A percentile compares a stretch with the other conserved stretches of the same genome.
These are phyloP conservation scores for Aptenodytes forsteri DNA, from an alignment of 2,113 vertebrate genomes.

Conservation along the genomic window DNA sequence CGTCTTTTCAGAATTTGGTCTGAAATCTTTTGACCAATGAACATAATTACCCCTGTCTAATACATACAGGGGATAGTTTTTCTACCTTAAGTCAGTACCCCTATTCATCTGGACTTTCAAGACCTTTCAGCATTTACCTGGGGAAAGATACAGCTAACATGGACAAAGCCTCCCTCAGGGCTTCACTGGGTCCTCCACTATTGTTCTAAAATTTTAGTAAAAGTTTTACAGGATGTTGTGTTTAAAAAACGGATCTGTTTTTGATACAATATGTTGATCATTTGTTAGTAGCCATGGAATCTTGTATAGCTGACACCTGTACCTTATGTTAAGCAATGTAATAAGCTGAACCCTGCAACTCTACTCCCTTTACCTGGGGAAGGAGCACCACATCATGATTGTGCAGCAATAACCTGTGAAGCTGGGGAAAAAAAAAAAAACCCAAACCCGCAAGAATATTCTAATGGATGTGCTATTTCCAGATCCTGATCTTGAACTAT, in stretches of 20 bases:
- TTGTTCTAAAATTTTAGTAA: not conserved
- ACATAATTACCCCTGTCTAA: not conserved
- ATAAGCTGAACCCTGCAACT: not conserved
- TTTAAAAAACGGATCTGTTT: not conserved
- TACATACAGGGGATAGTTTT: not conserved
- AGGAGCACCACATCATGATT: not conserved
- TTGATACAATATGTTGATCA: not conserved
- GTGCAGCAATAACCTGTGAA: not conserved
- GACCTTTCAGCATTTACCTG: not conserved
- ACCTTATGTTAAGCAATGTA: not conserved
- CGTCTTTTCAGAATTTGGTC: not conserved
- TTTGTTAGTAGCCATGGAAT: not conserved
- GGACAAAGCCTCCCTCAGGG: not conserved
- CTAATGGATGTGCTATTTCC: not conserved
- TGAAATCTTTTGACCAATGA: not conserved
- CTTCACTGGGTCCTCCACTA: not conserved
- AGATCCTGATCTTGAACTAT: not conserved
- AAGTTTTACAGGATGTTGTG: not conserved
- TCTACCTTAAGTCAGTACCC: not conserved
- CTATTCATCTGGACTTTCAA: not conserved
- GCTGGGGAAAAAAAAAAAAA: not conserved
- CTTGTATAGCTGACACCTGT: not conserved
- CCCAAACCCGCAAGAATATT: not conserved
- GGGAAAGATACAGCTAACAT: not conserved
- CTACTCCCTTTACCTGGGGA: not conserved